Conservation (phyloP, 2,797 vertebrate species). For the Alfaro cultratus region DNA sequence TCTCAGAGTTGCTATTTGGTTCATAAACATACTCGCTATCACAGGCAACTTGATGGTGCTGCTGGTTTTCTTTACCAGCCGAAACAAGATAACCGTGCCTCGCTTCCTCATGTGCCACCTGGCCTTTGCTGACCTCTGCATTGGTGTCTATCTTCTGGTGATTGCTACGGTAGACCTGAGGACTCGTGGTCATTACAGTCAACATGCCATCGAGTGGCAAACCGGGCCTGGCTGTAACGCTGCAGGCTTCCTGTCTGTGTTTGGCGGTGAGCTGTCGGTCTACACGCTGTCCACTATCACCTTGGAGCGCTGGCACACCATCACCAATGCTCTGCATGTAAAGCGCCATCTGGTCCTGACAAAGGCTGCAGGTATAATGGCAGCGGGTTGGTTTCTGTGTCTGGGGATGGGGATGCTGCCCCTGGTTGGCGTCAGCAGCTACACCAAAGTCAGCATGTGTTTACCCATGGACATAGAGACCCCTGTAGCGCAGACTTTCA, state of each 20-base stretch:
- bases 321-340: conserved; percentile 86
- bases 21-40: conserved; percentile 88
- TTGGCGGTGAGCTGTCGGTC: conserved; percentile 88
- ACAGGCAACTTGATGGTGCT: conserved; percentile 85
- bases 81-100: conserved; percentile 86
- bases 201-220: conserved; percentile 91
- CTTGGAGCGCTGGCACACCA: conserved; percentile 89
- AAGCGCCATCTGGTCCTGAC: conserved; percentile 82
- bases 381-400: conserved; percentile 86
- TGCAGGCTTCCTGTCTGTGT: conserved; percentile 89
- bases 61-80: conserved; percentile 83
- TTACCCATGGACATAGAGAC: conserved; percentile 90
- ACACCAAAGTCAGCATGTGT: conserved; percentile 91
- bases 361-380: conserved; percentile 85
- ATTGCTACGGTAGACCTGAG: conserved; percentile 85
- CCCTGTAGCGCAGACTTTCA: conserved; percentile 84
- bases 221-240: conserved; percentile 84
- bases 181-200: conserved; percentile 87
- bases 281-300: conserved; percentile 89
- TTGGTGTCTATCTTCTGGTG: conserved; percentile 88
- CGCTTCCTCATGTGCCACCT: conserved; percentile 93
- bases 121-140: conserved; percentile 90
- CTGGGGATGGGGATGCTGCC: conserved; percentile 81
- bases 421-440: conserved; percentile 88
- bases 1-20: conserved; percentile 88